Evolutionary conservation across 2,113 vertebrate species (phyloP).

Genomic region (Charina bottae): DNA sequence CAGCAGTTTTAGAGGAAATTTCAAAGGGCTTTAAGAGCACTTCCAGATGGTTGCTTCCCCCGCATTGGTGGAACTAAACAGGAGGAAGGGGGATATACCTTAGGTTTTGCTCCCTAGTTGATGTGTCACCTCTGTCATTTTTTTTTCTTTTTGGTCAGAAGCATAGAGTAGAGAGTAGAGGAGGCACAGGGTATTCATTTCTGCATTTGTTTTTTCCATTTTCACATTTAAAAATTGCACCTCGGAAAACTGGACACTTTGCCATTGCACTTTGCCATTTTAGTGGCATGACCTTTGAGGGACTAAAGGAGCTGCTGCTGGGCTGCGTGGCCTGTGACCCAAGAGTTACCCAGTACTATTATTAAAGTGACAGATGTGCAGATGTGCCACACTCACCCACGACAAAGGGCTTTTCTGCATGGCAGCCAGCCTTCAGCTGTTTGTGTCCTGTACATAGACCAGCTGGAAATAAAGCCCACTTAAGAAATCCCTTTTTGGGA

Average conservation of each 20-base stretch:
- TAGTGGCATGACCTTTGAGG: not conserved
- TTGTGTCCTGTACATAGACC: not conserved
- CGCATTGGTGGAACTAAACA: conserved; percentile 7
- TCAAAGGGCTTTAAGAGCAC: conserved; percentile 8
- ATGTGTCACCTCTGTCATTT: not conserved
- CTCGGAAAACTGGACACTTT: not conserved
- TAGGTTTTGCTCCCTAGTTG: not conserved
- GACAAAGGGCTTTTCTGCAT: not conserved
- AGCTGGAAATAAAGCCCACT: not conserved
- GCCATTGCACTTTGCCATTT: not conserved
- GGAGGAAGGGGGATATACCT: conserved; percentile 13
- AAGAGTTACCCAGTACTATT: not conserved
- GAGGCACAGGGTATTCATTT: not conserved
- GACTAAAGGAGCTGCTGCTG: not conserved
- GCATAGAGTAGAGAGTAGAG: not conserved
- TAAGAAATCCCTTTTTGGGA: not conserved
- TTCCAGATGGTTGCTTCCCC: conserved; percentile 33
- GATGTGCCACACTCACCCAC: not conserved
- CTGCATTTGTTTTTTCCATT: not conserved
- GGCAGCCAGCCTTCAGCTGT: not conserved
- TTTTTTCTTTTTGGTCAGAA: not conserved
- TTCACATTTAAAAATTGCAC: not conserved
- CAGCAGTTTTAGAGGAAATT: conserved; percentile 36
- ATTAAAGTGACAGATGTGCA: not conserved
- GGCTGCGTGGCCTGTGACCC: not conserved